Percentiles rank a stretch among this genome's conserved stretches.
phyloP scores from a whole-genome alignment of 2,888 invertebrate genomes.

The Parascotia fuliginaria region DNA sequence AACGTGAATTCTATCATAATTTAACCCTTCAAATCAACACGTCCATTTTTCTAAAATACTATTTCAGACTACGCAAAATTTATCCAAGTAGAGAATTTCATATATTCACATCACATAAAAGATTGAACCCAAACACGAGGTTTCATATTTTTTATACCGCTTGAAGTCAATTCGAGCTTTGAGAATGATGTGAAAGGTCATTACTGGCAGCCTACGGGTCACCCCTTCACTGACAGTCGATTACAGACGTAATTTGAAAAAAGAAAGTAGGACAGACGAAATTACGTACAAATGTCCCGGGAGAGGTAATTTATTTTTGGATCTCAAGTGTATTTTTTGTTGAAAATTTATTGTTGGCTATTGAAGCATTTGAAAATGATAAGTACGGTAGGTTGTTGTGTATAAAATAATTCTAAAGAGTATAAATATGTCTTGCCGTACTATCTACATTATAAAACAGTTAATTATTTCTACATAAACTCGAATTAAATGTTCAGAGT shows the following conservation, averaged over 20 bases:
- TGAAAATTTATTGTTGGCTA: constrained; percentile 10
- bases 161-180: constrained; percentile 30
- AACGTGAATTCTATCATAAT: too few species aligned
- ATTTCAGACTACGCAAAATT: not conserved
- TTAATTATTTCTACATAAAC: too few species aligned
- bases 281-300: constrained; percentile 23
- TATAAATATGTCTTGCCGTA: too few species aligned
- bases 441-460: too few species aligned
- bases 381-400: too few species aligned
- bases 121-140: constrained; percentile 10
- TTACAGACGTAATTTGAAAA: constrained; percentile 37
- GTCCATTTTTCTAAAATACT: not conserved
- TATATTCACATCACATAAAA: constrained; percentile 1
- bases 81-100: not conserved
- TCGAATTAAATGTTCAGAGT: too few species aligned
- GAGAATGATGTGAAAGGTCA: constrained; percentile 28
- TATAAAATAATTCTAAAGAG: too few species aligned
- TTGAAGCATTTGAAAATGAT: not conserved
- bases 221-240: constrained; percentile 32
- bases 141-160: constrained; percentile 15
- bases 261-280: constrained; percentile 27
- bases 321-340: constrained; percentile 8
- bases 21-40: too few species aligned
- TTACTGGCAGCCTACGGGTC: constrained; percentile 30
- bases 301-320: constrained; percentile 20